Evolutionary conservation across 2,113 vertebrate species (phyloP), one percentile per base, ranked within the genome.

Genomic region (Riparia riparia): DNA sequence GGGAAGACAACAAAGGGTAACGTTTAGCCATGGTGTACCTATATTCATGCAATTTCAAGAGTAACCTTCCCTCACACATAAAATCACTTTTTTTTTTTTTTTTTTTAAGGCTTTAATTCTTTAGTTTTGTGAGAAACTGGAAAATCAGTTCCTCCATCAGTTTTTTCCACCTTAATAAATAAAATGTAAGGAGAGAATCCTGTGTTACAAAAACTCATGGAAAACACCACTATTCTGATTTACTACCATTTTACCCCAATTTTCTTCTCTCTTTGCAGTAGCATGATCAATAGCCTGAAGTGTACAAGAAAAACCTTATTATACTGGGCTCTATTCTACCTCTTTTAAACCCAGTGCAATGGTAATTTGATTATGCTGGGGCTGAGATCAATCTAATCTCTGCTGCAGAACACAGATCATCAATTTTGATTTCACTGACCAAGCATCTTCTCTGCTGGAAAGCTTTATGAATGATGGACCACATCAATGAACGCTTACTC

Each of bases 371-470:
- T 96, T 95, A 94, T 51, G 18, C 58, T 74, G 56, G 76, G 85
- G 34, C 74, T 90, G 68, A 93, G 60, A 95, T 96, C 95, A 96
- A 89, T 95, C 93, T 96, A 86, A 97, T 86, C 72, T 34, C 90
- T 95, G 76, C 72, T 90, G 39, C 63, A 95, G 88, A 93, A 72
- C 79, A 87, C 88, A 96, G 76, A 96, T 92, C 93, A 94, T 95
- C 88, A 95, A 94, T 96, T 96, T 93, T 90, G 63, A 90, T 96
- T 95, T 96, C 82, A 94, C 92, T 96, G 95, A 93, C 85, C 86
- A 90, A 95, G 90, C 51, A 1, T 31, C 64, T 94, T 90, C 68
- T 73, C 63, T 86, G 26, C 44, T 66, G 63, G 69, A 79, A 90
- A 90, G 82, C 85, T 86, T 93, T 93, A 94, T 93, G 93, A 97